These are phyloP conservation scores for Lepidocyrtoides sp. DNA, from an alignment of 2,888 invertebrate species.

Conservation along the genomic window DNA sequence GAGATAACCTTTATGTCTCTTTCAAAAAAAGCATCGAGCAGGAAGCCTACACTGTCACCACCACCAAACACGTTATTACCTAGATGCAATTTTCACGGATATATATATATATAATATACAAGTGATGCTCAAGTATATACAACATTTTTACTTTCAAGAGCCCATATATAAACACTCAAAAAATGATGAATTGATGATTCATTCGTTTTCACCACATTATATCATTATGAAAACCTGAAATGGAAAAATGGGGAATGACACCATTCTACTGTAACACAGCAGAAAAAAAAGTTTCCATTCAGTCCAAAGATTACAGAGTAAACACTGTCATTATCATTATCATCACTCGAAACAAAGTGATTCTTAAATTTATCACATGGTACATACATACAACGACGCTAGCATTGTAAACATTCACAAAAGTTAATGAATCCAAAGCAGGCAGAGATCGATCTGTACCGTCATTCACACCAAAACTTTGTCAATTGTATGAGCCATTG, in stretches of 20 bases:
- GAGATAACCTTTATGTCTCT: not conserved
- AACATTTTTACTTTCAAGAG: not conserved
- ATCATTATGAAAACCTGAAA: not conserved
- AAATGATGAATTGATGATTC: not conserved
- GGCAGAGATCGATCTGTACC: no score
- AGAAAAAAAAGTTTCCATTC: not conserved
- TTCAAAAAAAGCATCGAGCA: no score
- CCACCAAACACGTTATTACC: not conserved
- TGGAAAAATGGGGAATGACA: conserved; percentile 1
- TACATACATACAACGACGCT: no score
- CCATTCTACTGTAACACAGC: not conserved
- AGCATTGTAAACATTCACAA: no score
- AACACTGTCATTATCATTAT: not conserved
- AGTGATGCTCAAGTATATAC: not conserved
- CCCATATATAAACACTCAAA: not conserved
- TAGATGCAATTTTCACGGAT: not conserved
- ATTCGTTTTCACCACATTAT: not conserved
- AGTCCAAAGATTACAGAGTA: not conserved
- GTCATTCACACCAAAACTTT: no score
- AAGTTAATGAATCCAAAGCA: no score
- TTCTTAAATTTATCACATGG: not conserved
- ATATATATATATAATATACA: not conserved
- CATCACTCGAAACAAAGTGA: not conserved
- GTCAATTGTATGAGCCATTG: no score
- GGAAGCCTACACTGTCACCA: not conserved